Base-by-base conservation (phyloP, 2,888 invertebrate species). In the Drosophila seclusa region DNA sequence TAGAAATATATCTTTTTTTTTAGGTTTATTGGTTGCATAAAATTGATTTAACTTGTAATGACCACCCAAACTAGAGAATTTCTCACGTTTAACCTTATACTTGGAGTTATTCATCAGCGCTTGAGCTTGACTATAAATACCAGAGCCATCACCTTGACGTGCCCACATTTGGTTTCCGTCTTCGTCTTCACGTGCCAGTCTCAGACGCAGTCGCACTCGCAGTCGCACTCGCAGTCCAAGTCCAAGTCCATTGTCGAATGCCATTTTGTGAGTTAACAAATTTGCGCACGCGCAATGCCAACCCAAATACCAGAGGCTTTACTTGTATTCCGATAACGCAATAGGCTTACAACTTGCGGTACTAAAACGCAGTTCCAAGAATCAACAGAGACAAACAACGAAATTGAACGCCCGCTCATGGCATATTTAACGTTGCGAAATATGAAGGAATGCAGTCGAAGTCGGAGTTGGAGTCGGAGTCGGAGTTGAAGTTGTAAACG, bases 201-300 rank as follows among this genome's bases (percentile, higher is more conserved):
- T 4, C 21, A 34, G 6, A 32, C 10, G 0, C 32, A 21, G 21
- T 13, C 3, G 2, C 27, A 54, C 10, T 11, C 32, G 16, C 24
- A n/a, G 7, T 4, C 5, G 24, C 49, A 50, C 13, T 55, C 63
- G 32, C 34, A 5, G 42, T 53, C 54, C 58, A 57, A 48, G 40
- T 34, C 52, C 24, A 65, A 53, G 49, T 42, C 31, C 63, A 71
- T 68, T 79, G 76, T 70, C 52, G 69, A 73, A 67, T 81, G 68
- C 72, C 86, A 81, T 53, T 53, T 70, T 60, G n/a, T 38, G 40
- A 66, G 70, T 68, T 76, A 60, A 69, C 49, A 60, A 73, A 84
- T 83, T 84, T 86, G 76, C 89, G 87, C 89, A 84, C 83, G 84
- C 87, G 87, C 83, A 74, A 66, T 70, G 76, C 32, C 87, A 88